Base-by-base conservation (phyloP, 2,113 vertebrate species). In the Oncorhynchus tshawytscha region DNA sequence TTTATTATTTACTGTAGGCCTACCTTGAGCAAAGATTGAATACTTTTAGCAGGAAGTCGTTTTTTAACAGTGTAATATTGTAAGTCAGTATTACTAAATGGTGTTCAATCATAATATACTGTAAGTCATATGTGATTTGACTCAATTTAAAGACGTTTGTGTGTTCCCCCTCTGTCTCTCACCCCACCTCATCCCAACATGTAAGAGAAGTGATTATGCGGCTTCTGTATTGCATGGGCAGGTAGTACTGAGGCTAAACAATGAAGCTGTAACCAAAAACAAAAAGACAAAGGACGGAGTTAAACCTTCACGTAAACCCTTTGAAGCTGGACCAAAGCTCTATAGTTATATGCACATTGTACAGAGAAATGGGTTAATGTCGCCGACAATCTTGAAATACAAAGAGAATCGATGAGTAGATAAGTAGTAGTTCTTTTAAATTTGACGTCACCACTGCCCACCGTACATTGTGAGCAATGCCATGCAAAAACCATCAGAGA, bases 261-360 rank as follows among this genome's bases (percentile, higher is more conserved):
- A 92, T 92, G 93, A 97, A 96, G 95, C 96, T 98, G 93, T 95
- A 95, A 99, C 97, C 96, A 97, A 99, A 99, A 97, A 2, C 39
- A 92, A 72, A 78, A 75, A 87, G 88, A 85, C 81, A 93, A 94
- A 94, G 82, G 85, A 85, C 77, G 25, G 72, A 85, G 85, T 86
- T 83, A 71, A 94, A 95, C 95, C 95, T 97, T 96, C 92, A 91
- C 94, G 96, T 92, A 86, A 95, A 95, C 94, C 95, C 95, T 93
- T 95, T 91, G 95, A 95, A 88, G 96, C 96, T 97, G 96, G 97
- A 99, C 97, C 97, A 99, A 99, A 99, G 97, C 94, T 96, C 96
- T 96, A 94, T 95, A 96, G 95, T 95, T 97, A 96, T 96, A 95
- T 98, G 97, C 96, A 99, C 96, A 98, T 95, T 97, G 96, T 97